Evolutionary conservation across 2,888 invertebrate species (phyloP), one percentile per base, ranked within the genome.

Genomic region (Morinoia aosen): DNA sequence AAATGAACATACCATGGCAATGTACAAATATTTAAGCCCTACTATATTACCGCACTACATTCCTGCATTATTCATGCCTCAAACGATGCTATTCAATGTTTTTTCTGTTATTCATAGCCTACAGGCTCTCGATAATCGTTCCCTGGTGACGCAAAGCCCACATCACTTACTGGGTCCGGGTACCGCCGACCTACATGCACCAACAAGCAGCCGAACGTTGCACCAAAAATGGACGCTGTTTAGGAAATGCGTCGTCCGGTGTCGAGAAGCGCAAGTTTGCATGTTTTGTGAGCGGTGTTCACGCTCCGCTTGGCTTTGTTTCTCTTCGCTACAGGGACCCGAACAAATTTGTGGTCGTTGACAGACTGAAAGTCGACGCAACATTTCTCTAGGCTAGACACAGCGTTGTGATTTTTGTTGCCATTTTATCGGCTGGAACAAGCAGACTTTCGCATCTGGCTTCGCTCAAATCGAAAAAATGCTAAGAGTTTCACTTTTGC

Each of bases 331-430:
- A 76, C 76, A 76, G 76, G 76, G 25, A 76, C 76, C 76, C 16
- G 76, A 76, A 76, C 76, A 76, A 76, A 76, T 76, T 76, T 76
- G 76, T 76, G 76, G 76, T 76, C 19, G 76, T 76, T 76, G 76
- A 76, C 76, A 76, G 76, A 76, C 76, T 76, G 76, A 76, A 76
- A 76, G 76, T 76, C 76, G 76, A 76, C 76, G 76, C 76, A 76
- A 76, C 25, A 76, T 76, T 76, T 76, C 76, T 76, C 33, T 76
- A 16, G 76, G 76, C 76, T 33, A 16, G 76, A 76, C 76, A 76
- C 25, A 76, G 8, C 76, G 76, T 10, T 76, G 76, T 76, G 76
- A 76, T 76, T 76, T 76, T 76, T 76, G 76, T 76, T 76, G 33
- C 76, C 10, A 76, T 76, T 76, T 76, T 76, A 76, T 76, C 76